Conservation (phyloP, 2,113 vertebrate species). For the Prunella fulvescens region DNA sequence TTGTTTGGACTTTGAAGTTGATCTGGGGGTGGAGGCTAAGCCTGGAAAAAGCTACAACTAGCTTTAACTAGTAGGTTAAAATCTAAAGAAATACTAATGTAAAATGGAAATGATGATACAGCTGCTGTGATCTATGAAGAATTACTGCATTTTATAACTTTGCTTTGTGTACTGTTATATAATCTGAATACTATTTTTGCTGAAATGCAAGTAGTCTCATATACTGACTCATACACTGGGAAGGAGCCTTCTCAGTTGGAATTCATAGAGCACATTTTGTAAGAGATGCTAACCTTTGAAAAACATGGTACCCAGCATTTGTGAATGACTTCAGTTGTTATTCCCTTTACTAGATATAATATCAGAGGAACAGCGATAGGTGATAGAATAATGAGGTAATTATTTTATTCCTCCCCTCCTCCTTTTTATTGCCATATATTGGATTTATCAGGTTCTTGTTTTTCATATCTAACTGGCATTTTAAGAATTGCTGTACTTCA, state of each 20-base stretch:
- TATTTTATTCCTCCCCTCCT: conserved; percentile 61
- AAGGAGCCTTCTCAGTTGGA: background rate
- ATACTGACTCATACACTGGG: background rate
- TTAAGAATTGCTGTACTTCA: conserved; percentile 38
- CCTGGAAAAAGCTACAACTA: background rate
- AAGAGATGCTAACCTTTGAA: conserved; percentile 47
- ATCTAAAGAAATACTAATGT: background rate
- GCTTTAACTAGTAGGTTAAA: background rate
- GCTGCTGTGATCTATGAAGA: background rate
- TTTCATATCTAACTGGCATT: conserved; percentile 66
- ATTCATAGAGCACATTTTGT: background rate
- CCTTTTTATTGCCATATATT: conserved; percentile 36
- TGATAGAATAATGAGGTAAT: conserved; percentile 99
- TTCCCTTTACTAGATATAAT: conserved; percentile 92
- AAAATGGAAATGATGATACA: background rate
- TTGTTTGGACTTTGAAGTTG: background rate
- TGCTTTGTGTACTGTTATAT: background rate
- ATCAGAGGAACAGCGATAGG: conserved; percentile 96
- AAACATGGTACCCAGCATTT: conserved; percentile 49
- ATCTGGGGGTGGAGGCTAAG: background rate
- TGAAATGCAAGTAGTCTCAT: conserved; percentile 10
- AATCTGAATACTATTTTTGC: conserved; percentile 2
- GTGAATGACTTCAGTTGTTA: conserved; percentile 77
- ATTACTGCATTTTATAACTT: background rate
- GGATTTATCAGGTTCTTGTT: conserved; percentile 63